Percentiles rank a stretch among this genome's conserved stretches.
Evolutionary conservation across 2,113 vertebrate species (phyloP).

Genomic region (Suricata suricatta): DNA sequence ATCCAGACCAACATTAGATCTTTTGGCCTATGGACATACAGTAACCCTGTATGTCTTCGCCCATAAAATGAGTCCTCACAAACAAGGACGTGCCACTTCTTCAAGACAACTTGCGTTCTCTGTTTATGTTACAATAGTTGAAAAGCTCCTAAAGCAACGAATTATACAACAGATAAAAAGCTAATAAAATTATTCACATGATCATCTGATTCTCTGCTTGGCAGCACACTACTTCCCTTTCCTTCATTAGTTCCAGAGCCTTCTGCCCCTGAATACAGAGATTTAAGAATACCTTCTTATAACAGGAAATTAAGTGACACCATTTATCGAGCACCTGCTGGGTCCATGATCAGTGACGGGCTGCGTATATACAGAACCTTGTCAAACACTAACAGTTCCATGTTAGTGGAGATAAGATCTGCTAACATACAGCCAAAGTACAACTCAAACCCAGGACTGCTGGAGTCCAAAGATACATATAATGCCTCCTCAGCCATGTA

Average conservation of each 20-base stretch:
- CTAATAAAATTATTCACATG: neutral
- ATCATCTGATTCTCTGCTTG: neutral
- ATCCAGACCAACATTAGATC: neutral
- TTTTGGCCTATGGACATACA: neutral
- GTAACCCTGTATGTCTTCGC: neutral
- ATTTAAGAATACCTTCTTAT: neutral
- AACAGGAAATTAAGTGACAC: neutral
- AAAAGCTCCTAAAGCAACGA: neutral
- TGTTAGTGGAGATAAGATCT: neutral
- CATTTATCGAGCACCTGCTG: neutral
- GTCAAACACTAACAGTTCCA: neutral
- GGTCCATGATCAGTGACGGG: neutral
- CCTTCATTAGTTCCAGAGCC: neutral
- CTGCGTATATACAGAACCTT: neutral
- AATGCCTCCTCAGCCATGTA: neutral
- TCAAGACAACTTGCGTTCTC: neutral
- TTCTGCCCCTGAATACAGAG: slow-evolving; percentile 5
- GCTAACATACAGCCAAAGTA: neutral
- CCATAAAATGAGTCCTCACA: neutral
- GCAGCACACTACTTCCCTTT: neutral
- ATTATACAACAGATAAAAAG: neutral
- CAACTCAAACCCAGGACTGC: neutral
- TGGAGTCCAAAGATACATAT: neutral
- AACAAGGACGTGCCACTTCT: neutral
- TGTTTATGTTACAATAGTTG: neutral